phyloP scores from a whole-genome alignment of 2,797 vertebrate species.

The Acanthiza pusilla region DNA sequence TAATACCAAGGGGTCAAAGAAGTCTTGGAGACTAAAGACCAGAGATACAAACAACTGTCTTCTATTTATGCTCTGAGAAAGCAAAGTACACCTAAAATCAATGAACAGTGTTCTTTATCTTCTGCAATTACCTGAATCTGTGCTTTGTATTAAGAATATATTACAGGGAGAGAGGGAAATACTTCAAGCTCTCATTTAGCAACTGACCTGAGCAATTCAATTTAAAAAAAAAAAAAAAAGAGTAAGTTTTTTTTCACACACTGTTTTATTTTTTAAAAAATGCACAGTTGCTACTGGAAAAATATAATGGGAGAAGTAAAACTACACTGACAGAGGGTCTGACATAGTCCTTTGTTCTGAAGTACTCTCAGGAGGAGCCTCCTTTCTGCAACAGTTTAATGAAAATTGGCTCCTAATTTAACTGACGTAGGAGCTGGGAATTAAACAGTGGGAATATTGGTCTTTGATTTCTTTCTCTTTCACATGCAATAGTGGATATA shows the following conservation, averaged over 20 bases:
- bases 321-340: background rate
- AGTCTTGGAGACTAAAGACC: background rate
- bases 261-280: background rate
- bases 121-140: slow-evolving; percentile 16
- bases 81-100: background rate
- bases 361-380: background rate
- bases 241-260: background rate
- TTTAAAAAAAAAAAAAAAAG: background rate
- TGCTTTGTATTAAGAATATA: background rate
- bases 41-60: background rate
- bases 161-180: background rate
- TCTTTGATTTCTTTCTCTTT: background rate
- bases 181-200: background rate
- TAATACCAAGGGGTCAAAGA: background rate
- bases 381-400: background rate
- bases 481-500: background rate
- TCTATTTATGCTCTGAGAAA: background rate
- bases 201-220: background rate
- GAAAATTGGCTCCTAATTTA: background rate
- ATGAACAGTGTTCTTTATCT: background rate
- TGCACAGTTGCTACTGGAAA: background rate
- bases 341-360: background rate
- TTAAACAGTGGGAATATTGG: background rate
- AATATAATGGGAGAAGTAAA: background rate
- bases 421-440: background rate